Percentiles rank a stretch among this genome's conserved stretches.
Conservation (phyloP, 2,113 vertebrate species). For the Addax nasomaculatus region DNA sequence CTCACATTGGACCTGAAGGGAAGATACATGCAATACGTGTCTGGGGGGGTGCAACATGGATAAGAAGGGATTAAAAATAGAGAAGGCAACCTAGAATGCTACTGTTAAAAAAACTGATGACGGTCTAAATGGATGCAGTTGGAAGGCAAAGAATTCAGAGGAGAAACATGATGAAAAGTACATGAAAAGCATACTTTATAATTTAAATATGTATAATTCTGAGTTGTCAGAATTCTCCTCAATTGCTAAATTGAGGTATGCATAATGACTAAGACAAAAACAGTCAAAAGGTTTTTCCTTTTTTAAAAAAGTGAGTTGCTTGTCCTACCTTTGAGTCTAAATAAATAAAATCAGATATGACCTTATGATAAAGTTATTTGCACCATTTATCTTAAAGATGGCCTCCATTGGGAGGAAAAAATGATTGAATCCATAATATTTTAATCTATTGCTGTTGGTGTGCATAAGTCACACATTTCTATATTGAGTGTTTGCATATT, state of each 20-base stretch:
- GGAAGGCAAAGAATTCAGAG: neutral
- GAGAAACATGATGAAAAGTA: neutral
- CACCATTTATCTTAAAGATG: slow-evolving; percentile 32
- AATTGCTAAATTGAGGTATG: neutral
- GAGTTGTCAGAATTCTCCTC: neutral
- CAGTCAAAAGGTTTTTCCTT: neutral
- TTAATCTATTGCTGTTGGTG: neutral
- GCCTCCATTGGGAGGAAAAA: neutral
- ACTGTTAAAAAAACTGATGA: neutral
- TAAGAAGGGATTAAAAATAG: neutral
- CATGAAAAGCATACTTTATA: neutral
- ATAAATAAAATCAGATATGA: slow-evolving; percentile 4
- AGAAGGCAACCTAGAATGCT: neutral
- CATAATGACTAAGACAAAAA: neutral
- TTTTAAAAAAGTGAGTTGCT: neutral
- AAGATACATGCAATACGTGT: neutral
- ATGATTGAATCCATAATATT: neutral
- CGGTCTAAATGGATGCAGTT: neutral
- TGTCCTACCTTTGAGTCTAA: neutral
- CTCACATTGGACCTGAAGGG: neutral
- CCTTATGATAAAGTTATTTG: slow-evolving; percentile 38
- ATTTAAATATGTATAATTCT: neutral
- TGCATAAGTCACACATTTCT: neutral
- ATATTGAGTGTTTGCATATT: slow-evolving; percentile 16
- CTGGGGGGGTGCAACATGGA: neutral